Evolutionary conservation across 2,113 vertebrate species (phyloP), one percentile per base, ranked within the genome.

Genomic region (Myrmecophaga tridactyla): DNA sequence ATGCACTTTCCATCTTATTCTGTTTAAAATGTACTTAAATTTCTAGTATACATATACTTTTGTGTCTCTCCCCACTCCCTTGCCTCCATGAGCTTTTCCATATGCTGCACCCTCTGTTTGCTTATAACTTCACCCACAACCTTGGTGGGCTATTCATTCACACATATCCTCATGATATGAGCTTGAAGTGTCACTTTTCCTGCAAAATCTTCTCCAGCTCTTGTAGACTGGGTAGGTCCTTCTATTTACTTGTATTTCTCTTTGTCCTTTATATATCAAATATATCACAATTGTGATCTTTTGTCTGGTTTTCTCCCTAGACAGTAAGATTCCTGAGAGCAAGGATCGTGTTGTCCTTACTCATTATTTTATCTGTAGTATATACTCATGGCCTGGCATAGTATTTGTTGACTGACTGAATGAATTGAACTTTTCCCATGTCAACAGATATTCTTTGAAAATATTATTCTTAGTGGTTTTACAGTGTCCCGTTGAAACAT

Each of bases 381-480:
- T 8, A n/a, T 10, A 34, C 41, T 14, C 27, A 63, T 29, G 34
- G 46, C 11, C 62, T 20, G 12, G n/a, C 5, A 21, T 2, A 31
- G 6, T 78, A 21, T 67, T 95, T 76, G 51, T 41, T 69, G 36
- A 69, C 36, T 75, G 36, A 43, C 23, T 75, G 27, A 77, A 73
- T 72, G 43, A 92, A 39, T 76, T 31, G 46, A 77, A 36, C 14
- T 62, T 72, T 80, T 29, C 23, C 69, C 60, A 12, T 39, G 67
- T 78, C 56, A 62, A 0, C 36, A 18, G 53, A 63, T 41, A 27
- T 53, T 85, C 60, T 89, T 58, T 81, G 89, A 86, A 69, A 87
- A 84, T 96, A 36, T 25, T 53, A n/a, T 65, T 88, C 78, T 90
- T 76, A 46, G 10, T 65, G 31, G 34, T 77, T 62, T 91, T 90